Base-by-base conservation (phyloP, 2,113 vertebrate species). In the Gobiocypris rarus region DNA sequence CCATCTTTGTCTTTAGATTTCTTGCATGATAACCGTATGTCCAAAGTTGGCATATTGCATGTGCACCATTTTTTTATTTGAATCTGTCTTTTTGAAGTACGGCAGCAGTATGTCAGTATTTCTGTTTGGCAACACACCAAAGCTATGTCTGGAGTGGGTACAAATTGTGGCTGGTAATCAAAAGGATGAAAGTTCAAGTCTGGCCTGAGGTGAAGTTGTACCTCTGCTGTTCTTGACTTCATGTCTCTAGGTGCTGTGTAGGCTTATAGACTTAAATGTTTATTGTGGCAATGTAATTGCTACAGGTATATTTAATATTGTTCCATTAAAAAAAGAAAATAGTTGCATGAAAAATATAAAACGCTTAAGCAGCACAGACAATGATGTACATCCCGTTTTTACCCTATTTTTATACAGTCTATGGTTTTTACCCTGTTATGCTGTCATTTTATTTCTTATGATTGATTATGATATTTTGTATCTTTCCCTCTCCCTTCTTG, bases 171-270 rank as follows among this genome's bases (percentile, higher is more conserved):
- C 26, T 31, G 15, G 24, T 15, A 52, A 15, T 31, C 15, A 31
- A 17, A 75, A 75, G 43, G 71, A 24, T 75, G 7, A 75, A 50
- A 74, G 71, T 52, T 75, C 3, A 48, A 52, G n/a, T 75, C 48
- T 50, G 24, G 24, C 73, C 73, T 52, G 73, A 15, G 45, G 73
- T 26, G 7, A 52, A 22, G 26, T 11, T 22, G 1, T 41, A 41
- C 34, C 34, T 69, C 4, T 11, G 24, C 43, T 75, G 6, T 52
- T n/a, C n/a, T 28, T 52, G 14, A 50, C 43, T 52, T 50, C 10
- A 8, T 9, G 13, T 75, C 24, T 52, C 15, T 52, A n/a, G 24
- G 41, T 45, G 70, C 41, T 13, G 5, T 67, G 17, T 38, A 38
- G 9, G 34, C 34, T 70, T n/a, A n/a, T n/a, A n/a, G n/a, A n/a